phyloP scores from a whole-genome alignment of 2,797 vertebrate genomes.

The Parauchenoglanis ngamensis region DNA sequence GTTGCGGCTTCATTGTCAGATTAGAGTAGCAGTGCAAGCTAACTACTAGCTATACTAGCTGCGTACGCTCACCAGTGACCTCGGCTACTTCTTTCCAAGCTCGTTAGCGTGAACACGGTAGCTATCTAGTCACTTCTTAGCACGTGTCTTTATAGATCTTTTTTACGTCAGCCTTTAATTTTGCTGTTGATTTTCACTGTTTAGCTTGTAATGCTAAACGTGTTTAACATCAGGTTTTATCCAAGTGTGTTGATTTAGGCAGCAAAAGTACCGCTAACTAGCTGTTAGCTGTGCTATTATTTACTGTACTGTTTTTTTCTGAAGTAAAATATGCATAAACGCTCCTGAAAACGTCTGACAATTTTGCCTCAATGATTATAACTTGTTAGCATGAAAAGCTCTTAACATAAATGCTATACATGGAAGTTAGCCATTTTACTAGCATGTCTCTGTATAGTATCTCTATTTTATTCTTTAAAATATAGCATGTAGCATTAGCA shows the following conservation, averaged over 20 bases:
- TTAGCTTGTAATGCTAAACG: background rate
- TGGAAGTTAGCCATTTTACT: background rate
- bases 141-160: background rate
- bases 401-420: background rate
- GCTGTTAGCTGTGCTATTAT: background rate
- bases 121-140: no score
- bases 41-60: background rate
- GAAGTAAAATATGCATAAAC: background rate
- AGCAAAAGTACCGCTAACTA: background rate
- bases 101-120: no score
- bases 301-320: background rate
- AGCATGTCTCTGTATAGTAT: background rate
- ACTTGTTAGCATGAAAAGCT: background rate
- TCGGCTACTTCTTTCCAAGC: background rate
- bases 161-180: background rate
- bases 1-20: no score
- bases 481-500: background rate
- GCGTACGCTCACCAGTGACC: background rate
- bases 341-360: background rate
- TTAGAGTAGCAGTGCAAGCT: background rate
- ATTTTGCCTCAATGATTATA: background rate
- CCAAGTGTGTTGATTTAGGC: background rate
- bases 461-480: background rate
- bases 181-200: background rate
- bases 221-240: background rate